Evolutionary conservation across 2,888 invertebrate species (phyloP).

Genomic region (Dasysyrphus albostriatus): DNA sequence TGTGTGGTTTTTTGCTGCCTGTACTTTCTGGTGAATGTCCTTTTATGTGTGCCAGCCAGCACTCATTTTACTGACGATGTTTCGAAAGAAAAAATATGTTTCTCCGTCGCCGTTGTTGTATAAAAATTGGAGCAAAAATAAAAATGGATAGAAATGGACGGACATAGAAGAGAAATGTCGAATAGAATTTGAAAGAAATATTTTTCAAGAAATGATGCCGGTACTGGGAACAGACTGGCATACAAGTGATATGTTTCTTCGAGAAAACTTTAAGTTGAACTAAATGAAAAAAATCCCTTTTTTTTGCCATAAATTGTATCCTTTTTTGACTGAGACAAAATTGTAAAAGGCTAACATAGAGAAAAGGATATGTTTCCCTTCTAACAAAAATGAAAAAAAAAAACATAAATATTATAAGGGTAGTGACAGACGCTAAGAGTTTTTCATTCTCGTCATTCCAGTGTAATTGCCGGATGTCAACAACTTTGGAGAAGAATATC

Average conservation of each 20-base stretch:
- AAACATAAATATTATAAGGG: background rate
- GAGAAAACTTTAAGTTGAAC: slow-evolving; percentile 46
- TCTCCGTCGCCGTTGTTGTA: background rate
- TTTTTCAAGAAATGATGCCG: background rate
- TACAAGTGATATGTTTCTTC: slow-evolving; percentile 46
- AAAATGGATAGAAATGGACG: background rate
- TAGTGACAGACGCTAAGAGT: slow-evolving; percentile 55
- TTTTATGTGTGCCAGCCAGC: slow-evolving; percentile 2
- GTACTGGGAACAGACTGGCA: slow-evolving; percentile 39
- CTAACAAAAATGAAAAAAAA: background rate
- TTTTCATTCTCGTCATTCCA: slow-evolving; percentile 59
- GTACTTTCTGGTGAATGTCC: slow-evolving; percentile 3
- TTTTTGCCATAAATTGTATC: slow-evolving; percentile 17
- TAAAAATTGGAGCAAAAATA: slow-evolving; percentile 15
- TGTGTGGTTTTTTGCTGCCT: slow-evolving; percentile 14
- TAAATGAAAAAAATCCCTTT: slow-evolving; percentile 7
- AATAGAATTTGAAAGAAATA: background rate
- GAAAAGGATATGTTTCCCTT: slow-evolving; percentile 2
- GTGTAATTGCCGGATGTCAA: slow-evolving; percentile 73
- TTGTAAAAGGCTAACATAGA: slow-evolving; percentile 8
- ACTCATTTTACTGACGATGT: background rate
- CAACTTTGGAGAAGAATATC: slow-evolving; percentile 51
- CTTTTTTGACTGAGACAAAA: slow-evolving; percentile 17
- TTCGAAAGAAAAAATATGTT: background rate
- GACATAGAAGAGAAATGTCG: background rate